Evolutionary conservation across 2,113 vertebrate genomes (phyloP).

Genomic region (Poecile atricapillus): DNA sequence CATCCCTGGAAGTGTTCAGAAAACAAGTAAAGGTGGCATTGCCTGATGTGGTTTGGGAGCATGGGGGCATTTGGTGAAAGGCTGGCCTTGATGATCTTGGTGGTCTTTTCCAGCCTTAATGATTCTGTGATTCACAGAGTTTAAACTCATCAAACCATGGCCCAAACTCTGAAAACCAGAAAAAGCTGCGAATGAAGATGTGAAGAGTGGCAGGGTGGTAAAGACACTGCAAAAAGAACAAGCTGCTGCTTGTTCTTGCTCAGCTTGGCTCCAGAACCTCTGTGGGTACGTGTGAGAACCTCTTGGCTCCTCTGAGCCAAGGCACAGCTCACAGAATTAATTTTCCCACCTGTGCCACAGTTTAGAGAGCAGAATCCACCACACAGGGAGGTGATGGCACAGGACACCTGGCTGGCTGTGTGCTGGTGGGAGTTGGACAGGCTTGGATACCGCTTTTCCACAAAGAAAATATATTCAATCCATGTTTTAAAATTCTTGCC

Average conservation of each 20-base stretch:
- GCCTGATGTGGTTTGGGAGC: neutral
- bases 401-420: neutral
- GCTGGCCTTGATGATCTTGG: neutral
- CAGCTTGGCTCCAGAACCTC: neutral
- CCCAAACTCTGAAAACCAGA: neutral
- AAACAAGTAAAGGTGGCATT: neutral
- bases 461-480: neutral
- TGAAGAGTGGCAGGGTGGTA: neutral
- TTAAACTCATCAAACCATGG: neutral
- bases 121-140: neutral
- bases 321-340: neutral
- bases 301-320: neutral
- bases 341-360: neutral
- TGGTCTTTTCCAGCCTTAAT: neutral
- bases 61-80: neutral
- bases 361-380: neutral
- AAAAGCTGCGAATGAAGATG: neutral
- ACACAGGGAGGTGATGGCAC: neutral
- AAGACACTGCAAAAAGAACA: neutral
- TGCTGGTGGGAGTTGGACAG: neutral
- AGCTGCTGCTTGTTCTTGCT: neutral
- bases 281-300: neutral
- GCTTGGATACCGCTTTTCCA: neutral
- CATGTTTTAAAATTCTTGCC: neutral
- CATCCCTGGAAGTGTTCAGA: neutral